phyloP scores from a whole-genome alignment of 2,797 vertebrate genomes.

The Setipinna tenuifilis region DNA sequence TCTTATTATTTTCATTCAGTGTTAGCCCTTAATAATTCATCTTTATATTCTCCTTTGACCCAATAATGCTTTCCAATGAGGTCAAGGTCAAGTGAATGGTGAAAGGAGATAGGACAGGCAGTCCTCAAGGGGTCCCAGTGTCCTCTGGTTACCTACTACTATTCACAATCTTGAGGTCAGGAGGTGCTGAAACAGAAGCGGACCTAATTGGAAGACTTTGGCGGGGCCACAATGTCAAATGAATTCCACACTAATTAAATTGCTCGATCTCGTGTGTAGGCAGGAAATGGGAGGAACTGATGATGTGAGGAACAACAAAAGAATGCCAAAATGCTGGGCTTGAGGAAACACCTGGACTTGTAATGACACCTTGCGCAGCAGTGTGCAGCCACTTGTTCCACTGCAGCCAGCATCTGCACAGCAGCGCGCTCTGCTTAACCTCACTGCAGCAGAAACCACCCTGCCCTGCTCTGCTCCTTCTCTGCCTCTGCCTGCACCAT shows the following conservation, averaged over 20 bases:
- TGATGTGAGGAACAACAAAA: not conserved
- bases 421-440: not conserved
- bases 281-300: not conserved
- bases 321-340: not conserved
- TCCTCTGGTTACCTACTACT: not conserved
- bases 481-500: not conserved
- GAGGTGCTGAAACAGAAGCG: not conserved
- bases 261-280: not conserved
- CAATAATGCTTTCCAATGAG: too few species aligned
- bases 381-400: not conserved
- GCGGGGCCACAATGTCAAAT: not conserved
- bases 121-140: not conserved
- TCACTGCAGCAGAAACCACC: not conserved
- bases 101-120: too few species aligned
- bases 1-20: too few species aligned
- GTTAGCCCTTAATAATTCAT: too few species aligned
- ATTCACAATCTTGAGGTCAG: not conserved
- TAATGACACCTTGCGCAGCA: constrained; percentile 14
- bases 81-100: too few species aligned
- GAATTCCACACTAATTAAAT: not conserved
- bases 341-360: constrained; percentile 22
- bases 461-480: constrained; percentile 25
- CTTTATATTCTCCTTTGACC: too few species aligned
- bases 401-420: not conserved
- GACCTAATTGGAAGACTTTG: not conserved